A percentile compares a stretch with the other conserved stretches of the same genome.
Conservation (phyloP, 2,888 invertebrate genomes). For the Cistogaster globosa region DNA sequence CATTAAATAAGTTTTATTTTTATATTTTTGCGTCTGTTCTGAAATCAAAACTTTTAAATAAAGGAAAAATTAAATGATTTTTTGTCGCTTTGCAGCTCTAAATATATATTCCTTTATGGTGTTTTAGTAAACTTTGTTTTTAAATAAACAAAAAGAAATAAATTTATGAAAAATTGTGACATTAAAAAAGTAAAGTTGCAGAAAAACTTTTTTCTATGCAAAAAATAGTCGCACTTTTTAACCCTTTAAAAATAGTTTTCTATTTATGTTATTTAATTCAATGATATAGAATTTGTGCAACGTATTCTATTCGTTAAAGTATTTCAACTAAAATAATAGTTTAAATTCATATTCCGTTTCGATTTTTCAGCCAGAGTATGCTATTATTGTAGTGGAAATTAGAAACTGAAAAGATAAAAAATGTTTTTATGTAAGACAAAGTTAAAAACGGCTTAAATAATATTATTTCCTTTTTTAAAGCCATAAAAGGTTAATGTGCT, state of each 20-base stretch:
- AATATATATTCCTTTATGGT: slow-evolving; percentile 29
- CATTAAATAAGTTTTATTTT: slow-evolving; percentile 34
- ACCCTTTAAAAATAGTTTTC: background rate
- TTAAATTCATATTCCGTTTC: too few species aligned
- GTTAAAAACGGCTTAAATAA: too few species aligned
- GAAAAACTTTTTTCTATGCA: background rate
- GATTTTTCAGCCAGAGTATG: too few species aligned
- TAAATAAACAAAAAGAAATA: slow-evolving; percentile 36
- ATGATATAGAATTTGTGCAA: background rate
- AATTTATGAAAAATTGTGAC: slow-evolving; percentile 37
- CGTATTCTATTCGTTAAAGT: too few species aligned
- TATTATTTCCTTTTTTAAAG: too few species aligned
- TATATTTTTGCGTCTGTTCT: slow-evolving; percentile 9
- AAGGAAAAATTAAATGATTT: slow-evolving; percentile 57
- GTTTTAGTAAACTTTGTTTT: slow-evolving; percentile 47
- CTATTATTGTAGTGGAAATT: too few species aligned
- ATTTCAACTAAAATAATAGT: too few species aligned
- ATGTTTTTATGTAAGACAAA: too few species aligned
- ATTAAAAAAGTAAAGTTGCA: slow-evolving; percentile 32
- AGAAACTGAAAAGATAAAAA: too few species aligned
- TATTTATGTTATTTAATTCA: background rate
- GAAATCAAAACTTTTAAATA: slow-evolving; percentile 53
- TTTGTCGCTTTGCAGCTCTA: slow-evolving; percentile 31
- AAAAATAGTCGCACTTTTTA: background rate
- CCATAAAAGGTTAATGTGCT: too few species aligned